Conservation (phyloP, 1,140 invertebrate species). For the Agraylea sexmaculata region DNA sequence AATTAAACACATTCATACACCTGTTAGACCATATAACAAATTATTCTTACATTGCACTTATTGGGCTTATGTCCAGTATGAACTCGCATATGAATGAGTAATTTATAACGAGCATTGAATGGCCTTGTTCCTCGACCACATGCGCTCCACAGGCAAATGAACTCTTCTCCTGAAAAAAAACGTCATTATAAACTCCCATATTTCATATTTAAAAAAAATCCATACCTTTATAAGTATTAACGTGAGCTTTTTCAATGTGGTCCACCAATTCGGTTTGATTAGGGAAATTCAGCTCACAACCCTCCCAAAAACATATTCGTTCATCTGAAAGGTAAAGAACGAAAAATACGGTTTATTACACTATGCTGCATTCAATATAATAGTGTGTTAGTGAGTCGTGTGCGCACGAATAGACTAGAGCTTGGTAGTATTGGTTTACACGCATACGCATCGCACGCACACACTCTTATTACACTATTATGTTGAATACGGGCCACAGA, state of each 20-base stretch:
- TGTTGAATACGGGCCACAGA: too few relatives aligned
- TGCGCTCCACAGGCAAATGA: conserved; percentile 83
- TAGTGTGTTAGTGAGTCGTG: too few relatives aligned
- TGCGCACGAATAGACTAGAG: too few relatives aligned
- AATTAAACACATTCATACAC: neutral
- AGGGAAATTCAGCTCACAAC: conserved; percentile 67
- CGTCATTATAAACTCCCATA: neutral
- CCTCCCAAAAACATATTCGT: conserved; percentile 66
- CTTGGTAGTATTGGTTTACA: too few relatives aligned
- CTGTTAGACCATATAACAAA: neutral
- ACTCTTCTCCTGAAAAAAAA: conserved; percentile 59
- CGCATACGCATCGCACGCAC: too few relatives aligned
- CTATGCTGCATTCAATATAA: too few relatives aligned
- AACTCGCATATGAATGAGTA: conserved; percentile 92
- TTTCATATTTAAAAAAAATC: neutral
- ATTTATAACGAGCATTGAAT: conserved; percentile 93
- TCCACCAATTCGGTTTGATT: conserved; percentile 70
- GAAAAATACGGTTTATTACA: too few relatives aligned
- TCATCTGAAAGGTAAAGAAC: conserved; percentile 33
- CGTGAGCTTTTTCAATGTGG: conserved; percentile 85
- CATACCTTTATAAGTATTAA: conserved; percentile 65
- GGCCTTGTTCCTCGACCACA: conserved; percentile 75
- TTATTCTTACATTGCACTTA: conserved; percentile 78
- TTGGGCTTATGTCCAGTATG: conserved; percentile 95
- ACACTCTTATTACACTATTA: too few relatives aligned